A percentile compares a stretch with the other conserved stretches of the same genome.
Conservation (phyloP, 1,140 invertebrate genomes). For the Sesamia nonagrioides region DNA sequence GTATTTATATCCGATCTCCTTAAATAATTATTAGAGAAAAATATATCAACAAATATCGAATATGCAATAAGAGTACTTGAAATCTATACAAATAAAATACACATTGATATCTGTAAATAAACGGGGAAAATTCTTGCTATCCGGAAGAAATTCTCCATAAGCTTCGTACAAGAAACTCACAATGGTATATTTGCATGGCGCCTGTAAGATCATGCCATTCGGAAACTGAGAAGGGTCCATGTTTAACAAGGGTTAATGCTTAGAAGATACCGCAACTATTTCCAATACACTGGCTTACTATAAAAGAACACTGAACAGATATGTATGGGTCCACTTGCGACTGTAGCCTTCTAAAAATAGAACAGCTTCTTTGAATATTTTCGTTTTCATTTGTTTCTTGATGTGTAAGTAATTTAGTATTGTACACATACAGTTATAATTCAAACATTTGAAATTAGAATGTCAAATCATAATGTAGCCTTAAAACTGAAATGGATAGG, state of each 20-base stretch:
- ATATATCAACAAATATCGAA: not conserved
- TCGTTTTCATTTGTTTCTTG: conserved; percentile 7
- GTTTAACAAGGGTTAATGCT: conserved; percentile 75
- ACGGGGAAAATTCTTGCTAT: conserved; percentile 31
- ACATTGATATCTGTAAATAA: conserved; percentile 37
- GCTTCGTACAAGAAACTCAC: conserved; percentile 34
- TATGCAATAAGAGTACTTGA: not conserved
- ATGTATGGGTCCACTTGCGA: conserved; percentile 48
- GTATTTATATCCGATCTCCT: too few species aligned
- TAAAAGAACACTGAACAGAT: conserved; percentile 64
- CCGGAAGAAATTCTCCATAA: conserved; percentile 42
- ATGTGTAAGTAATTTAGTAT: too few species aligned
- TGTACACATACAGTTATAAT: too few species aligned
- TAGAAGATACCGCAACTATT: conserved; percentile 64
- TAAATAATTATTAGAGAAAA: too few species aligned
- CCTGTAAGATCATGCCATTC: conserved; percentile 64
- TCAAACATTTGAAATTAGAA: too few species aligned
- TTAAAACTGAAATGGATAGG: too few species aligned
- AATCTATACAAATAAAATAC: conserved; percentile 19
- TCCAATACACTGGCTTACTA: conserved; percentile 71
- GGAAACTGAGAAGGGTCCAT: conserved; percentile 75
- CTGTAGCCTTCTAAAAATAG: not conserved
- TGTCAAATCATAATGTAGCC: too few species aligned
- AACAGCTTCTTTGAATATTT: not conserved
- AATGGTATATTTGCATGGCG: conserved; percentile 65